Percentiles rank a stretch among this genome's conserved stretches.
phyloP scores from a whole-genome alignment of 1,140 invertebrate genomes.

The Conopomorpha cramerella region DNA sequence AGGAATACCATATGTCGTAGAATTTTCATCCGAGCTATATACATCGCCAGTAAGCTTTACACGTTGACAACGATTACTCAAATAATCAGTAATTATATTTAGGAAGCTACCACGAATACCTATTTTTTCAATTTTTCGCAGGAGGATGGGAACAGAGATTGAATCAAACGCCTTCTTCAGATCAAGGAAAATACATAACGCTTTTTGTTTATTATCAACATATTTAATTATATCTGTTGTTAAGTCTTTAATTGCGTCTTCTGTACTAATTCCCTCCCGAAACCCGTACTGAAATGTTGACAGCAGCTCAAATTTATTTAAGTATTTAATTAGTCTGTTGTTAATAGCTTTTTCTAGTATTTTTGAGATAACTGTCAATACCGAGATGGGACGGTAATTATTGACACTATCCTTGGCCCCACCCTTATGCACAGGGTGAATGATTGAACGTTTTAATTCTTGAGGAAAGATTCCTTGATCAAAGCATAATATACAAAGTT shows the following conservation, averaged over 20 bases:
- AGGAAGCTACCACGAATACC: constrained; percentile 7
- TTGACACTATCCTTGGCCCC: not conserved
- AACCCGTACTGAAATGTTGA: constrained; percentile 17
- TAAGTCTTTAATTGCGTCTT: constrained; percentile 13
- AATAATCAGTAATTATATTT: constrained; percentile 1
- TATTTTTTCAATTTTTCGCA: constrained; percentile 8
- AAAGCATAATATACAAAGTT: not conserved
- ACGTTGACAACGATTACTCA: not conserved
- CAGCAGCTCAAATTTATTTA: not conserved
- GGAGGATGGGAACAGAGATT: constrained; percentile 9
- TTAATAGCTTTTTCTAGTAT: constrained; percentile 2
- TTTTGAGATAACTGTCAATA: constrained; percentile 3
- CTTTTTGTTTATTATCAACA: constrained; percentile 8
- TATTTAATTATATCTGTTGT: not conserved
- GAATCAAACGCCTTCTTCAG: constrained; percentile 16
- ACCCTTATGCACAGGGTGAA: constrained; percentile 3
- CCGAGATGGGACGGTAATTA: constrained; percentile 5
- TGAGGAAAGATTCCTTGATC: not conserved
- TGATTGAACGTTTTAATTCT: not conserved
- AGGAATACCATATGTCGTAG: not conserved
- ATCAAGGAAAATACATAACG: constrained; percentile 10
- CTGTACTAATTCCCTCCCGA: constrained; percentile 12
- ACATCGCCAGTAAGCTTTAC: constrained; percentile 1
- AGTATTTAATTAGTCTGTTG: not conserved
- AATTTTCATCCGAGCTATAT: not conserved